Base-by-base conservation (phyloP, 2,113 vertebrate species). In the Petromus typicus region DNA sequence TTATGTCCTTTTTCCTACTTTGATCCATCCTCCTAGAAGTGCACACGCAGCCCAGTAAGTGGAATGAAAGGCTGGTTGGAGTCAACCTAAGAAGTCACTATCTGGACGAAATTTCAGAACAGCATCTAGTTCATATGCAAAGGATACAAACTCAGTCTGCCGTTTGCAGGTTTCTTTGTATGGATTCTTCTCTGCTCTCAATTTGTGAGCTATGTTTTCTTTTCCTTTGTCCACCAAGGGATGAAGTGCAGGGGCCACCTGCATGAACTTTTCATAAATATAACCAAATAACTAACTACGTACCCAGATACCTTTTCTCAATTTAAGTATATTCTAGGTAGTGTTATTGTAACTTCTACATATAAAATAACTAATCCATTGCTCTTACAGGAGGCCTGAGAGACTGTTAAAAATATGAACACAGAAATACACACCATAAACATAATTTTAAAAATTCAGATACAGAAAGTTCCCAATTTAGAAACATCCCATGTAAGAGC, bases 231-330 rank as follows among this genome's bases (percentile, higher is more conserved):
- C 27, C 32, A 7, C 27, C 27, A 54, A n/a, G 16, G 76, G 54
- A 96, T 76, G 80, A 93, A 75, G 32, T 89, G 11, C 92, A 37
- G 30, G 73, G 86, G 94, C 25, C 32, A 80, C 27, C 63, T 40
- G 63, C 56, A 61, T 89, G 48, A 93, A 92, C 3, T 79, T 86
- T 94, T 84, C 90, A 84, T 82, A 57, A 67, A 88, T 90, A 87
- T 51, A 83, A 85, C 37, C 73, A 54, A 96, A 79, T n/a, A 73
- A 27, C 75, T n/a, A 73, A 27, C 75, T 86, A 90, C 32, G 12
- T 75, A 73, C 40, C 23, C 0, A 2, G 89, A 88, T 63, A 71
- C 32, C n/a, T 90, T 45, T 93, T 94, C 67, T 86, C 45, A 34
- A 86, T 40, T 90, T 95, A 86, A 67, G 61, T 14, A 71, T 79